Percentiles rank a stretch among this genome's conserved stretches.
Evolutionary conservation across 1,140 invertebrate genomes (phyloP).

Genomic region (Bombus ignitus): DNA sequence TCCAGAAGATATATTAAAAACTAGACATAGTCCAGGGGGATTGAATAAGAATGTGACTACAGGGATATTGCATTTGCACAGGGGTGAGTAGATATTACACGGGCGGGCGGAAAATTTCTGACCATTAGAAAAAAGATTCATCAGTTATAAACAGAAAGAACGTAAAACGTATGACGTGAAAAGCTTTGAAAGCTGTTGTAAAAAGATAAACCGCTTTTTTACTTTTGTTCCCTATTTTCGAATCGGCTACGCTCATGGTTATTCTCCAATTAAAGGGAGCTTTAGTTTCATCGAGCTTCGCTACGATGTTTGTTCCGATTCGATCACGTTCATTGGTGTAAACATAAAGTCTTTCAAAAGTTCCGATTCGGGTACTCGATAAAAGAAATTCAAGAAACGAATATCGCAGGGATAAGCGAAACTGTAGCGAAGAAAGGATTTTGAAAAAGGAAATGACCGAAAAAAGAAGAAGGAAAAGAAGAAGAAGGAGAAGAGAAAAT

Average conservation of each 20-base stretch:
- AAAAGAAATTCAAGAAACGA: slow-evolving; percentile 2
- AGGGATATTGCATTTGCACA: neutral
- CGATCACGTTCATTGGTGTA: slow-evolving; percentile 3
- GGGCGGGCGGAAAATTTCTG: neutral
- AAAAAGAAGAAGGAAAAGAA: neutral
- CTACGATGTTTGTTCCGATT: slow-evolving; percentile 38
- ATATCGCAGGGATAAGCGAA: neutral
- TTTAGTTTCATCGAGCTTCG: slow-evolving; percentile 35
- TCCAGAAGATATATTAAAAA: slow-evolving; percentile 29
- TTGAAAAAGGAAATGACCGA: neutral
- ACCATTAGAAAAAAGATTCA: neutral
- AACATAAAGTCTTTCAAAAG: slow-evolving; percentile 1
- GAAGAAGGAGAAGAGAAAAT: neutral
- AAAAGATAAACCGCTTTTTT: slow-evolving; percentile 11
- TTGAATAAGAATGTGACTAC: neutral
- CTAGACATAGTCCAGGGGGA: neutral
- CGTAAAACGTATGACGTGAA: slow-evolving; percentile 19
- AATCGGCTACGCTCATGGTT: neutral
- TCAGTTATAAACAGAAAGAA: neutral
- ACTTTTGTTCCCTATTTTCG: neutral
- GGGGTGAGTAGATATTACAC: slow-evolving; percentile 7
- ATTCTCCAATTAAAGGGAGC: slow-evolving; percentile 36
- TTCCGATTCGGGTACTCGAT: neutral
- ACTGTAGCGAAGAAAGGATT: neutral
- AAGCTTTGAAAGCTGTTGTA: slow-evolving; percentile 4